These are phyloP conservation scores for Sarcophaga subvicina DNA, from an alignment of 2,888 invertebrate genomes.

Conservation along the genomic window DNA sequence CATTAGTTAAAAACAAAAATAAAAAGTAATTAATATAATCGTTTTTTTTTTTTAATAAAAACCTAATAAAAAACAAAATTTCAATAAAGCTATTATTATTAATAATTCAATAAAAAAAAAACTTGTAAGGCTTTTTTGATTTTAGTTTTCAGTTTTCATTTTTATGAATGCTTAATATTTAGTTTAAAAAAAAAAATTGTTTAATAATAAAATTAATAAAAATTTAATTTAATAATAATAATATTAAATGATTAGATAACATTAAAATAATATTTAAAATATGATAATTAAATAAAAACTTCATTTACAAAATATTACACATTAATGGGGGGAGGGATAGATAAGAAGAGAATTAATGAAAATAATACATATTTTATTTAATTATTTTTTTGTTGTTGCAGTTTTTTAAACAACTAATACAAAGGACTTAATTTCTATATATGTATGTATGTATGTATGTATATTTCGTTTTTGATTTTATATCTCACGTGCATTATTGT, in stretches of 20 bases:
- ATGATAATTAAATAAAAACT: conserved; percentile 57
- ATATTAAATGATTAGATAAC: conserved; percentile 66
- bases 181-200: conserved; percentile 29
- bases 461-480: conserved; percentile 19
- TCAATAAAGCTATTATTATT: conserved; percentile 67
- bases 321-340: conserved; percentile 18
- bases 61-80: conserved; percentile 59
- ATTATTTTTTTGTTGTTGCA: conserved; percentile 32
- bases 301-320: conserved; percentile 69
- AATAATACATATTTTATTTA: conserved; percentile 50
- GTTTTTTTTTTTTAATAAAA: conserved; percentile 36
- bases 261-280: conserved; percentile 65
- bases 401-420: conserved; percentile 12
- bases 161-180: conserved; percentile 42
- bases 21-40: conserved; percentile 9
- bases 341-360: conserved; percentile 43
- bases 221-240: conserved; percentile 43
- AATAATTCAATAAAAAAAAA: conserved; percentile 45
- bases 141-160: conserved; percentile 13
- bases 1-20: conserved; percentile 47
- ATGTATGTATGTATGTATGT: too few relatives aligned
- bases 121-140: background rate
- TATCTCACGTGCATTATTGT: conserved; percentile 63
- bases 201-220: conserved; percentile 43
- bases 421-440: conserved; percentile 41